Base-by-base conservation (phyloP, 2,888 invertebrate species). In the Ophioninae sp. region DNA sequence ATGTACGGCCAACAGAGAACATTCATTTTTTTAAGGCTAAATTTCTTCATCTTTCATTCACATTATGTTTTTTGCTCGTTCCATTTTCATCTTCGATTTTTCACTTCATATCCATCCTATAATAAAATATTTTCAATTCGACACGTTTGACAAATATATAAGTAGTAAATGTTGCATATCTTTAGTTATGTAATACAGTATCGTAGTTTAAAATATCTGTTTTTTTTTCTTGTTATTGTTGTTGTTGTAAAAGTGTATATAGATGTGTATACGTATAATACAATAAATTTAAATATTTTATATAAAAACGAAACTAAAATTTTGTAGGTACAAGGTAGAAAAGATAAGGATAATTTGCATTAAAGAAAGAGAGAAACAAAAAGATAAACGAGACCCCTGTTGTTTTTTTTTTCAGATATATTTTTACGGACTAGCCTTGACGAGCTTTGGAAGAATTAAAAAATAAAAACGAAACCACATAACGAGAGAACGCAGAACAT, bases 201-300 rank as follows among this genome's bases (percentile, higher is more conserved):
- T 85, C 87, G 89, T 90, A 90, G 91, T 90, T 91, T 91, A 91
- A 89, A 91, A 90, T 91, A 91, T 90, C 81, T 61, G 83, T 84
- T 85, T 79, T 74, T 81, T 82, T 50, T 64, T 62, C 23, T 78
- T 61, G 69, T 87, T 87, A 86, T 84, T 81, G 82, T 83, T 87
- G 81, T 88, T 88, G 81, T 89, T 91, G 90, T 91, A 92, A 92
- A 91, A 90, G 89, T 91, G 91, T 91, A 90, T 91, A 90, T 90
- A 91, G 89, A 89, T 90, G 91, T 91, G 89, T 91, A 91, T 89
- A 91, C 88, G 90, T 91, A 90, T 89, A 91, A 90, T 91, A 91
- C 90, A 90, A 90, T 92, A 91, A 91, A 91, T 90, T 91, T 89
- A 79, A 87, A 87, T 87, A 87, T 88, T 88, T 86, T 86, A 90